Evolutionary conservation across 2,888 invertebrate genomes (phyloP), one percentile per base, ranked within the genome.

Genomic region (Bombylius major): DNA sequence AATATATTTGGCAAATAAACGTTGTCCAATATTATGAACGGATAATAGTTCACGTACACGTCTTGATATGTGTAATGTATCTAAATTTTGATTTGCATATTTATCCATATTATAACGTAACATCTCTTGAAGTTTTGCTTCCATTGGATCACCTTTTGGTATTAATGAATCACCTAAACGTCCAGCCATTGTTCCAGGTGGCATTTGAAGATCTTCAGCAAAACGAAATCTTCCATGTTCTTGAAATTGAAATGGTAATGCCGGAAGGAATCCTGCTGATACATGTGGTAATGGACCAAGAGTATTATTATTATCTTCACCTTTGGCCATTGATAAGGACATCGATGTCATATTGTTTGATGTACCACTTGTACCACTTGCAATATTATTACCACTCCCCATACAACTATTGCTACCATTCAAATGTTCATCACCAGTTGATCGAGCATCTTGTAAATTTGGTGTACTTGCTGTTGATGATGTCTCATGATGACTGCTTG

Each of bases 1-100:
- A 52, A 99, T 93, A 76, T 97, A 97, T 74, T 98, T 98, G 65
- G 99, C 99, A 77, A 99, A 99, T 66, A 99, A 79, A 60, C 99
- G 82, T 77, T 99, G 99, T 5, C 99, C 99, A 66, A 99, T 98
- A 75, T 99, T 97, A 77, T 98, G 95, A 64, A 95, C 91, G 60
- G 94, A 95, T 44, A 98, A 79, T 56, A 98, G 77, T 69, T 98
- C 97, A 13, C 97, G 80, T 11, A 98, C 96, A 61, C 92, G 82
- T 63, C 96, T 82, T 57, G 96, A 89, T 67, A 97, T 92, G 75
- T 92, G 89, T 57, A 95, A 77, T n/a, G 97, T 97, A 76, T 97
- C 97, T 62, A 97, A 79, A 66, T 90, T 89, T 67, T 92, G 93
- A 64, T 89, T 88, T 56, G 93, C 92, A 75, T 92, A 93, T 73